Evolutionary conservation across 2,797 vertebrate species (phyloP).

Genomic region (Hypotaenidia philippensis): DNA sequence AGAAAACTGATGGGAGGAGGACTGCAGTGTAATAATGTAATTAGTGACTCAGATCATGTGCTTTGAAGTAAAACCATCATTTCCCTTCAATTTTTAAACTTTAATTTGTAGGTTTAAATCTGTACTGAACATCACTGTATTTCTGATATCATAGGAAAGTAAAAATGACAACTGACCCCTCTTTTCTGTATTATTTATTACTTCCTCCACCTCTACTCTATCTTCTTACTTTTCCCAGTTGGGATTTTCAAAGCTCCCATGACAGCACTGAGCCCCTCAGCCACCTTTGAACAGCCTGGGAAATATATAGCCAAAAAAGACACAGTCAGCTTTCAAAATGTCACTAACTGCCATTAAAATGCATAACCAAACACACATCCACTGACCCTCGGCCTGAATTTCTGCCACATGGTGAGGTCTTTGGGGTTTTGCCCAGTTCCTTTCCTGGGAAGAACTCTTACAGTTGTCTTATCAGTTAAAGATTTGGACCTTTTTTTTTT

Average conservation of each 20-base stretch:
- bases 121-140: not conserved
- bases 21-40: not conserved
- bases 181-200: not conserved
- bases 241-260: not conserved
- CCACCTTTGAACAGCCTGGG: not conserved
- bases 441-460: not conserved
- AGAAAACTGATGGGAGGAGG: not conserved
- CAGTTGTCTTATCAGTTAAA: not conserved
- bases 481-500: not conserved
- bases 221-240: not conserved
- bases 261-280: not conserved
- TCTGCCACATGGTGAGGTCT: not conserved
- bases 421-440: not conserved
- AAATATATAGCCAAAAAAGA: not conserved
- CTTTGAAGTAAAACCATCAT: not conserved
- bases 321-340: not conserved
- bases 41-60: not conserved
- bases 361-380: accelerated
- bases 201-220: not conserved
- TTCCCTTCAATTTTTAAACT: conserved; percentile 2
- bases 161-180: not conserved
- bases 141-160: not conserved
- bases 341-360: not conserved
- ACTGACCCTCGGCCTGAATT: not conserved
- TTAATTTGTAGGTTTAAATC: not conserved